Evolutionary conservation across 2,113 vertebrate genomes (phyloP).

Genomic region (Hypanus sabinus): DNA sequence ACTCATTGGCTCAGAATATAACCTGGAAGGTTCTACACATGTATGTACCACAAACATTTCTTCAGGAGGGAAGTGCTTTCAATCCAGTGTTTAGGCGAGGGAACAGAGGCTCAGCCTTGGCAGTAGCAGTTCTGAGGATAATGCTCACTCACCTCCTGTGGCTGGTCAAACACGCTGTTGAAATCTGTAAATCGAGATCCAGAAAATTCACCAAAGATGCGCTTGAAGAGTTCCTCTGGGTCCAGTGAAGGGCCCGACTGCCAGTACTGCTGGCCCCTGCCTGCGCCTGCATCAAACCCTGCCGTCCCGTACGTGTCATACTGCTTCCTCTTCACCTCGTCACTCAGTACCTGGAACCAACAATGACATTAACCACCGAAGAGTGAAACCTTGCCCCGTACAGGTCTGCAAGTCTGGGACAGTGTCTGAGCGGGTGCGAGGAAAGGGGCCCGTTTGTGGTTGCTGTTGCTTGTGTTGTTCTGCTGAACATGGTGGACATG

Average conservation of each 20-base stretch:
- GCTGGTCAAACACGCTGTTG: conserved; percentile 76
- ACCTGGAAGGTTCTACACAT: neutral
- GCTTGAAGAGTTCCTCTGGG: conserved; percentile 90
- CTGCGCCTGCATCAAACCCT: conserved; percentile 64
- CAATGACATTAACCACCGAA: neutral
- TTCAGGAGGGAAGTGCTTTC: neutral
- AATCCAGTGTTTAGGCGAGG: neutral
- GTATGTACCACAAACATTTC: neutral
- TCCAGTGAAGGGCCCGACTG: conserved; percentile 67
- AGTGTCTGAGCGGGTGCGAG: no score
- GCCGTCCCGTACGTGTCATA: conserved; percentile 79
- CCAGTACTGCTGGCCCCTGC: conserved; percentile 71
- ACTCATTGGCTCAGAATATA: neutral
- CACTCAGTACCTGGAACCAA: conserved; percentile 72
- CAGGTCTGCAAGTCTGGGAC: no score
- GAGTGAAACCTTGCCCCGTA: no score
- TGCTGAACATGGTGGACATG: no score
- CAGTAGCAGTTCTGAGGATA: neutral
- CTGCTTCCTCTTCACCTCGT: conserved; percentile 86
- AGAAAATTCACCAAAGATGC: conserved; percentile 92
- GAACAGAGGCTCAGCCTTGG: neutral
- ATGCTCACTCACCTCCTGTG: conserved; percentile 71
- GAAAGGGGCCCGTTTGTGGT: no score
- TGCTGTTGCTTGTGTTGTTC: no score
- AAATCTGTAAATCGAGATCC: conserved; percentile 79